Evolutionary conservation across 2,888 invertebrate species (phyloP).

Genomic region (Pammene aurita): DNA sequence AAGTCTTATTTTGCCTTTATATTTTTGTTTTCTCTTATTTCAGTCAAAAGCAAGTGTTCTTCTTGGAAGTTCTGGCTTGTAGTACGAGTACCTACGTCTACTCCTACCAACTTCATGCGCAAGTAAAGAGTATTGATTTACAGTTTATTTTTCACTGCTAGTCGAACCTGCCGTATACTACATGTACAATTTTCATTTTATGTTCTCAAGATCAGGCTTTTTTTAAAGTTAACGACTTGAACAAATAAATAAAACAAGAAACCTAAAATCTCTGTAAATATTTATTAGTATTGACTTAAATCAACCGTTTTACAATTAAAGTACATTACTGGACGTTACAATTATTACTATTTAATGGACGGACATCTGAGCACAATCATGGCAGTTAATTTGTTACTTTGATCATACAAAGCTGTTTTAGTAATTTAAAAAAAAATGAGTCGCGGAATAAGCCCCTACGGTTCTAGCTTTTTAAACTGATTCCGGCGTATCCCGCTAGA

Average conservation of each 20-base stretch:
- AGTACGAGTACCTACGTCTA: no score
- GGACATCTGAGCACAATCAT: constrained; percentile 66
- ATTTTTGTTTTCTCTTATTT: background rate
- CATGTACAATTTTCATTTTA: no score
- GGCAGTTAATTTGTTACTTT: constrained; percentile 54
- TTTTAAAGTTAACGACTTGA: background rate
- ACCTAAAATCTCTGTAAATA: constrained; percentile 64
- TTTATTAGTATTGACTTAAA: constrained; percentile 76
- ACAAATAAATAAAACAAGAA: constrained; percentile 47
- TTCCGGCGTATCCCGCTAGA: background rate
- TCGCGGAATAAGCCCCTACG: constrained; percentile 9
- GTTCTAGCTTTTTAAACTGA: constrained; percentile 11
- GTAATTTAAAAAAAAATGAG: constrained; percentile 26
- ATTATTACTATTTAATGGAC: constrained; percentile 48
- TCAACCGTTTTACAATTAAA: constrained; percentile 60
- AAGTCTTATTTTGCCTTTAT: background rate
- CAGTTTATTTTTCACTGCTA: no score
- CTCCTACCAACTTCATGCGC: no score
- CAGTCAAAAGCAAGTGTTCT: no score
- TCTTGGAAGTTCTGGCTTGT: no score
- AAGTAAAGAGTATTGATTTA: no score
- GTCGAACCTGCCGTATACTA: no score
- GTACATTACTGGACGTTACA: constrained; percentile 48
- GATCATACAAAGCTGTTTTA: constrained; percentile 23
- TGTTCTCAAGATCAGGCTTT: no score